phyloP scores from a whole-genome alignment of 2,888 invertebrate species.

The Nineta flava region DNA sequence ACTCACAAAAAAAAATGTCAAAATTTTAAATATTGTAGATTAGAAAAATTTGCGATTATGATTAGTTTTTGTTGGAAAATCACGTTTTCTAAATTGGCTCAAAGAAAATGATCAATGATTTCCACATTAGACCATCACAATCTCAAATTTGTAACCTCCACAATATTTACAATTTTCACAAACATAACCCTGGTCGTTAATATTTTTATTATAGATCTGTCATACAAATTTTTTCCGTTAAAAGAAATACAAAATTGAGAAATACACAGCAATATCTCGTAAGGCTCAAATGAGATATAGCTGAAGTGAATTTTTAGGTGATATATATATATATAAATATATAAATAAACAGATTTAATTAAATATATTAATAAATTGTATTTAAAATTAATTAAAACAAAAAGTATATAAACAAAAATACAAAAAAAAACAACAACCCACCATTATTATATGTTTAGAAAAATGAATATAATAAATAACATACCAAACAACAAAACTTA shows the following conservation, averaged over 20 bases:
- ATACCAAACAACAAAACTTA: constrained; percentile 4
- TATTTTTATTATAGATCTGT: background rate
- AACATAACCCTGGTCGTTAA: background rate
- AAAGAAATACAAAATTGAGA: background rate
- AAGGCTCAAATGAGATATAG: constrained; percentile 2
- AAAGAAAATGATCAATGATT: background rate
- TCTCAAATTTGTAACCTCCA: background rate
- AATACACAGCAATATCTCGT: background rate
- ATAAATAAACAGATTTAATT: background rate
- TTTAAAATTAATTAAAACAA: background rate
- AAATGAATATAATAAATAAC: constrained; percentile 1
- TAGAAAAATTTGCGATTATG: background rate
- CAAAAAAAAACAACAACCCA: background rate
- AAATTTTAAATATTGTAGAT: background rate
- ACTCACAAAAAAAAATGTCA: background rate
- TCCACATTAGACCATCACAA: no score
- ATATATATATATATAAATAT: background rate
- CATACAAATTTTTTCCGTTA: background rate
- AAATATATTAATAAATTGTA: background rate
- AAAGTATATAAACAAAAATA: background rate
- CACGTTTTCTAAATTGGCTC: constrained; percentile 3
- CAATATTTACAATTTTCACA: background rate
- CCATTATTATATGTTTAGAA: constrained; percentile 1
- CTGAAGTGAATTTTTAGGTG: background rate
- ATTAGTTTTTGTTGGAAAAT: background rate